Base-by-base conservation (phyloP, 2,113 vertebrate genomes). In the Bettongia penicillata region DNA sequence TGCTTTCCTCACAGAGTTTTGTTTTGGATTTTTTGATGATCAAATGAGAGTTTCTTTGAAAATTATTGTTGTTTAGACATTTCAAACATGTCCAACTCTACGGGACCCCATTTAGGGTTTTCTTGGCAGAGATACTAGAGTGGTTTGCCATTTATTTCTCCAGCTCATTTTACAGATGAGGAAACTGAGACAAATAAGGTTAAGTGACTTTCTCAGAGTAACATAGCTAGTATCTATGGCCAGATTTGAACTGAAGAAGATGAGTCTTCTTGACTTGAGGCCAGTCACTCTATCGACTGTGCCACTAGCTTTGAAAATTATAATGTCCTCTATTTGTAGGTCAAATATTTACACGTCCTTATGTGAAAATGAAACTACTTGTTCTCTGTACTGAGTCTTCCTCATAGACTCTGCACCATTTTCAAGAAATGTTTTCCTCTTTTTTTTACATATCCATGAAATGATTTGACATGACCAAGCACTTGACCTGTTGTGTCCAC, bases 191-290 rank as follows among this genome's bases (percentile, higher is more conserved):
- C 68, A 43, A 84, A 84, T 0, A 43, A 43, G n/a, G 19, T 68
- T 84, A 84, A 43, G 19, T 23, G n/a, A 43, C 19, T 84, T 84
- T 84, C n/a, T n/a, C 1, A 84, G 19, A 22, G 4, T 77, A 19
- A n/a, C 6, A 16, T 37, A 37, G 11, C 5, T 43, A 19, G 1
- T n/a, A 6, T 43, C n/a, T 43, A 0, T 23, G 7, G 4, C 14
- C n/a, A 43, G 7, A 43, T 84, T 84, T 84, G 16, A 43, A 84
- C n/a, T 84, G 1, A 8, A 19, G 6, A 84, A 68, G 61, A 37
- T 5, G 3, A 68, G 28, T 31, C 11, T 68, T 68, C 57, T 37
- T 68, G 12, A 68, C 11, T 68, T 3, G 28, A 68, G 28, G 3
- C 37, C 61, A 19, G 37, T 11, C 14, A n/a, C 3, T 37, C 37